Evolutionary conservation across 2,113 vertebrate species (phyloP).

Genomic region (Grantiella picta): DNA sequence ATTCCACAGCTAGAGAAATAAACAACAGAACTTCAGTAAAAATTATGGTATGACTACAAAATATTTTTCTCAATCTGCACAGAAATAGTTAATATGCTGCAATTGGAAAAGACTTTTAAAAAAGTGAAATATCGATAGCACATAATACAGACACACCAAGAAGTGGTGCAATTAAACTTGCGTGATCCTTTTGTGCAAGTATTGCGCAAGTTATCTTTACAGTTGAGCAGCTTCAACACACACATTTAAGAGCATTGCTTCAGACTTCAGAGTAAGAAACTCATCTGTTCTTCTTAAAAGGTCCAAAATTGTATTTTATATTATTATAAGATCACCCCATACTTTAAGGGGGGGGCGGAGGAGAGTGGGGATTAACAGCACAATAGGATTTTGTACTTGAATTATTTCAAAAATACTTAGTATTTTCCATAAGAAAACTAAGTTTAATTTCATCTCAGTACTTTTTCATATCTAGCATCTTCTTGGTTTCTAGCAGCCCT

Average conservation of each 20-base stretch:
- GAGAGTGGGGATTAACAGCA: not conserved
- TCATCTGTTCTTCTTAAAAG: not conserved
- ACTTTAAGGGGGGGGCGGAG: fast-evolving
- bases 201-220: not conserved
- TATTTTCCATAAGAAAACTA: not conserved
- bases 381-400: not conserved
- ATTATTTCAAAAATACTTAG: not conserved
- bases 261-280: not conserved
- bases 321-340: not conserved
- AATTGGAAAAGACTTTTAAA: not conserved
- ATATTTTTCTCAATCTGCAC: not conserved
- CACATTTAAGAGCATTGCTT: not conserved
- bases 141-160: not conserved
- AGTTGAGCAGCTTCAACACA: not conserved
- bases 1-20: not conserved
- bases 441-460: not conserved
- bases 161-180: not conserved
- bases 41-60: not conserved
- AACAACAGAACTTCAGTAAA: not conserved
- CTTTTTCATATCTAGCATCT: not conserved
- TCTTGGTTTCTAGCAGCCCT: not conserved
- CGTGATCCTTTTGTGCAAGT: not conserved
- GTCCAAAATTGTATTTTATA: not conserved
- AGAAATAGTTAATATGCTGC: not conserved
- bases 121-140: not conserved